Percentiles rank a stretch among this genome's conserved stretches.
phyloP scores from a whole-genome alignment of 64 coral and sea anemone genomes.

The Porites lutea region DNA sequence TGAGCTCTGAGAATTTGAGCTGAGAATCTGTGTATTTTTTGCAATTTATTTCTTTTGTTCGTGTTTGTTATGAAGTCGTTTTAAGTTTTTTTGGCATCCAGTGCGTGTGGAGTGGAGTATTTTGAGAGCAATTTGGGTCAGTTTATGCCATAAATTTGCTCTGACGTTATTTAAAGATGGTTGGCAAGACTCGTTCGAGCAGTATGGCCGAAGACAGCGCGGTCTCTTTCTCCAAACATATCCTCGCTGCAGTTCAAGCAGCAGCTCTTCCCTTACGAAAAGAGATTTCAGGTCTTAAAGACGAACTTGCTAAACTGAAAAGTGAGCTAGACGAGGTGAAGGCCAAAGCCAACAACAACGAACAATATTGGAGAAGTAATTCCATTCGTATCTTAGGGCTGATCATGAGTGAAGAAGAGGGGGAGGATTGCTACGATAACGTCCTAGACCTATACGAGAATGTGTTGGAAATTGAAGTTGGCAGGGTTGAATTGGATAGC shows the following conservation, averaged over 20 bases:
- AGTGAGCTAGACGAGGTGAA: background rate
- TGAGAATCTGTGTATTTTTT: background rate
- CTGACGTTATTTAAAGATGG: background rate
- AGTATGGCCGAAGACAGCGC: background rate
- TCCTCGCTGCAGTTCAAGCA: background rate
- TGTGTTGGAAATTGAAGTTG: background rate
- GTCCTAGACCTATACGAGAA: background rate
- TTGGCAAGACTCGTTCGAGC: background rate
- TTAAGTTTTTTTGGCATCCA: background rate
- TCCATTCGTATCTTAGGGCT: background rate
- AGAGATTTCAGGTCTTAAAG: background rate
- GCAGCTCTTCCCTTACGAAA: background rate
- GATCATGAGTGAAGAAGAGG: background rate
- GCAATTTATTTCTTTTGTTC: background rate
- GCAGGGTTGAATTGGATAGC: background rate
- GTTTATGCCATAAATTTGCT: background rate
- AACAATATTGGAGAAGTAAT: background rate
- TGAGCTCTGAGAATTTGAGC: too few species aligned
- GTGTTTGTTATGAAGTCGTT: background rate
- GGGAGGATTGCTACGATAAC: background rate
- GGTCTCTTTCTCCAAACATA: background rate
- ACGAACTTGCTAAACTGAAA: background rate
- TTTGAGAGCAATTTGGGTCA: background rate
- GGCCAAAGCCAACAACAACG: conserved; percentile 2
- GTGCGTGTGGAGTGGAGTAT: background rate